Evolutionary conservation across 2,113 vertebrate genomes (phyloP), one percentile per base, ranked within the genome.

Genomic region (Paradoxurus hermaphroditus): DNA sequence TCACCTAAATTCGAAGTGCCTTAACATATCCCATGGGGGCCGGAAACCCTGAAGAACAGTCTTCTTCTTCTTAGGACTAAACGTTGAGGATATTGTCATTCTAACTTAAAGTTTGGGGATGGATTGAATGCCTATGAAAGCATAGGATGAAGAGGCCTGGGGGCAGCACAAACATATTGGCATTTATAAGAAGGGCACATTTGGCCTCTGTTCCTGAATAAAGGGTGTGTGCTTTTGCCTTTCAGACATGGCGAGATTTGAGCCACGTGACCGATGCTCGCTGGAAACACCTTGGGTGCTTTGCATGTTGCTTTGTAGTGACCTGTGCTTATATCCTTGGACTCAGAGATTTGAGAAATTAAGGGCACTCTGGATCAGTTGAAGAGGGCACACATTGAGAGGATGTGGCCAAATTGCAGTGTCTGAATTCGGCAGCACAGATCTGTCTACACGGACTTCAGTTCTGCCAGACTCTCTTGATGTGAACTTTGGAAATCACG

Each of bases 1-100:
- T 90, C 85, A 87, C 62, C 93, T 90, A 90, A 87, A 95, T 92
- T 96, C 62, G 81, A 93, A 96, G 78, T 91, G 88, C 91, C 73
- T 95, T 92, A 51, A 94, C 86, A 68, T 94, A 95, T 96, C 92
- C 85, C 68, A 94, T 18, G 46, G 75, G 95, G 89, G 23, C 73
- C 85, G 87, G 46, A 79, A 79, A 56, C 25, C 27, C 67, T 87
- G 39, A 86, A 84, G 96, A 94, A 62, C 25, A 53, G n/a, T n/a
- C n/a, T 91, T 94, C 78, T 70, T 36, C 75, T 96, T 95, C n/a
- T 95, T n/a, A 85, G 41, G 31, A 34, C 27, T 95, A 92, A 87
- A 87, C 79, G 29, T 90, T 96, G 67, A 95, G 39, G 67, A 19
- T 23, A 72, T 92, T 95, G 92, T 83, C 62, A 53, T 67, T 81